A percentile compares a stretch with the other conserved stretches of the same genome.
Conservation (phyloP, 2,797 vertebrate species). For the Toxotes lorentzi region DNA sequence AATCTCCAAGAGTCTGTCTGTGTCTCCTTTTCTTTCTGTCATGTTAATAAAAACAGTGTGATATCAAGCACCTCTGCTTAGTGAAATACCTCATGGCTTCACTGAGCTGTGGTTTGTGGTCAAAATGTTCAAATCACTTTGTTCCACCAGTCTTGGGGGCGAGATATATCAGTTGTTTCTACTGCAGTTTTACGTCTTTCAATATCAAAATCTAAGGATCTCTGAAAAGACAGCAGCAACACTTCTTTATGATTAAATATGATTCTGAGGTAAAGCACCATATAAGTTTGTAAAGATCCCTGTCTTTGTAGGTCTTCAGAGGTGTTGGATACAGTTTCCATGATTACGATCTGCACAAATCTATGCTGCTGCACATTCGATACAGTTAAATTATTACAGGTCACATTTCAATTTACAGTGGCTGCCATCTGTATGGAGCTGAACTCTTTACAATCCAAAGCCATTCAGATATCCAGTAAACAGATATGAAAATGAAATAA, state of each 20-base stretch:
- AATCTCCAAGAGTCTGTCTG: neutral
- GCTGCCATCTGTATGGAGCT: conserved; percentile 51
- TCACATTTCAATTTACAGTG: conserved; percentile 33
- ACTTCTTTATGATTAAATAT: conserved; percentile 38
- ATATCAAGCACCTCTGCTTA: neutral
- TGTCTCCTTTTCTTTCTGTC: conserved; percentile 45
- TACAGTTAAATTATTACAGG: neutral
- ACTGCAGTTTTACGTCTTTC: neutral
- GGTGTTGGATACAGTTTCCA: conserved; percentile 10
- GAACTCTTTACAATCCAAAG: conserved; percentile 60
- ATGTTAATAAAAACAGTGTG: neutral
- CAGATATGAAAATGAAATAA: conserved; percentile 25
- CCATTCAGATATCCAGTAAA: conserved; percentile 40
- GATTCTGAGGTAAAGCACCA: conserved; percentile 52
- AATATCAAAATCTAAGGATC: neutral
- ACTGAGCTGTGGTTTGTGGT: conserved; percentile 42
- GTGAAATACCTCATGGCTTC: neutral
- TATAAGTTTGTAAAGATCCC: conserved; percentile 8
- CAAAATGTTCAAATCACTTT: conserved; percentile 2
- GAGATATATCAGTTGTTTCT: neutral
- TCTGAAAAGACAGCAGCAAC: conserved; percentile 30
- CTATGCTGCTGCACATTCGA: conserved; percentile 11
- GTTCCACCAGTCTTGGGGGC: neutral
- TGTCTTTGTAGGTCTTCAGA: conserved; percentile 5
- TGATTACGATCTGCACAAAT: conserved; percentile 28